Evolutionary conservation across 2,797 vertebrate species (phyloP).

Genomic region (Microhierax caerulescens): DNA sequence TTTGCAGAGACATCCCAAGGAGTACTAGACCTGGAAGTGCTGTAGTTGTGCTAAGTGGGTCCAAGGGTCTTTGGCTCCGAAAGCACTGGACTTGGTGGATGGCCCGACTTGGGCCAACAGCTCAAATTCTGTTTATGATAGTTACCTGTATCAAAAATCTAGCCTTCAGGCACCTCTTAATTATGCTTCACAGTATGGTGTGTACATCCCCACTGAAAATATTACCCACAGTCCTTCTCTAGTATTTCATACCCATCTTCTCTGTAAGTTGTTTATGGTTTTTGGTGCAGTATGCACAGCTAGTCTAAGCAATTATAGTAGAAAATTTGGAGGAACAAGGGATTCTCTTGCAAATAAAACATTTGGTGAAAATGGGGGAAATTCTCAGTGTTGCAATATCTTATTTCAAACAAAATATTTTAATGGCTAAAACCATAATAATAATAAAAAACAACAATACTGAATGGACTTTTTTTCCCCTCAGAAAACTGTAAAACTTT

Average conservation of each 20-base stretch:
- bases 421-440: neutral
- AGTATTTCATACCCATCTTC: neutral
- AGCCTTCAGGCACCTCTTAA: neutral
- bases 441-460: neutral
- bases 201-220: neutral
- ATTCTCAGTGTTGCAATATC: neutral
- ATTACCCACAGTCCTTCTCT: neutral
- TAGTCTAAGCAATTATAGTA: neutral
- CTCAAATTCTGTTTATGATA: neutral
- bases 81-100: accelerated
- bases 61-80: neutral
- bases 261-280: neutral
- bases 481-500: neutral
- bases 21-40: neutral
- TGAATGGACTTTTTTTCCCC: neutral
- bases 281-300: neutral
- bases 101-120: neutral
- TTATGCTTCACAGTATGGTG: neutral
- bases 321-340: neutral
- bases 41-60: neutral
- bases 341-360: neutral
- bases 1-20: neutral
- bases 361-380: neutral
- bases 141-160: neutral
- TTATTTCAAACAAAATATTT: neutral